Conservation (phyloP, 2,113 vertebrate genomes). For the Dicerorhinus sumatrensis region DNA sequence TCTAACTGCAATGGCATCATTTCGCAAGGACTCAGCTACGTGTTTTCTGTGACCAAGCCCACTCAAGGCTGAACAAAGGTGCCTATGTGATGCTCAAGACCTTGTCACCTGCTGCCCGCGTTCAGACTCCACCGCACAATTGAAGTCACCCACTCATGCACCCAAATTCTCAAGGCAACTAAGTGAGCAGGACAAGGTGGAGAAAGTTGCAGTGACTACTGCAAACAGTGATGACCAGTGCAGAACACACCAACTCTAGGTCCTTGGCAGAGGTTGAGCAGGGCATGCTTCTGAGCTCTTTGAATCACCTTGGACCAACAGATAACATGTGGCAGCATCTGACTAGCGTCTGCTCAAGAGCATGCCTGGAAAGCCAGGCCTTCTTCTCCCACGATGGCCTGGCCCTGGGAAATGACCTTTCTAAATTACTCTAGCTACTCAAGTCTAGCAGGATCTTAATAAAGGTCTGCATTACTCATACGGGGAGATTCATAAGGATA, state of each 20-base stretch:
- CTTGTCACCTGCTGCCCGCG: not conserved
- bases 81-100: not conserved
- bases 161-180: not conserved
- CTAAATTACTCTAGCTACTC: rapidly evolving
- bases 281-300: rapidly evolving
- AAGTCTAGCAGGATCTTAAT: not conserved
- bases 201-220: no score
- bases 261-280: not conserved
- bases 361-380: not conserved
- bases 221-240: rapidly evolving
- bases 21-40: rapidly evolving
- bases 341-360: rapidly evolving
- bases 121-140: not conserved
- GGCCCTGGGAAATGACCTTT: not conserved
- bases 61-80: not conserved
- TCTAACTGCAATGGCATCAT: not conserved
- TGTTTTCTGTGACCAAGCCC: rapidly evolving
- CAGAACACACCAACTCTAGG: rapidly evolving
- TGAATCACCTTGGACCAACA: rapidly evolving
- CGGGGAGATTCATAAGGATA: rapidly evolving
- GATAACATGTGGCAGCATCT: not conserved
- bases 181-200: rapidly evolving
- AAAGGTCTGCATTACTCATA: not conserved
- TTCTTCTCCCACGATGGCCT: rapidly evolving
- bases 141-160: rapidly evolving